phyloP scores from a whole-genome alignment of 1,140 invertebrate genomes.

The Alviniconcha marisindica region DNA sequence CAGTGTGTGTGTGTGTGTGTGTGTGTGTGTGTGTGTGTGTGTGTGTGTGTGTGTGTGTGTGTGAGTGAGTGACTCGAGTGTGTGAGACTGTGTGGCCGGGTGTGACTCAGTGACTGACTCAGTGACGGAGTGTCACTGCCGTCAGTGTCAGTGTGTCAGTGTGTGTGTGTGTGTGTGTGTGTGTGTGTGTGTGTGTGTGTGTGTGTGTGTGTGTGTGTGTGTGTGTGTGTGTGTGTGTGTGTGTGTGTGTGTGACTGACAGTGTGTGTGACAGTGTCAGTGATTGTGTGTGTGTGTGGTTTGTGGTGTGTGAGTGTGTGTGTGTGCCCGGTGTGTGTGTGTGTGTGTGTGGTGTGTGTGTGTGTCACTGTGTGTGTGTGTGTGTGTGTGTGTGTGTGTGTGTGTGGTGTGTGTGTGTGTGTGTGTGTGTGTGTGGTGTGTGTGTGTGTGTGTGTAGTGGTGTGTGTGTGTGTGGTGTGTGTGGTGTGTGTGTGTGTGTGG shows the following conservation, averaged over 20 bases:
- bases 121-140: not conserved
- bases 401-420: no score
- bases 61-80: not conserved
- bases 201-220: not conserved
- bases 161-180: constrained; percentile 1
- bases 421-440: not conserved
- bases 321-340: no score
- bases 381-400: no score
- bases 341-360: no score
- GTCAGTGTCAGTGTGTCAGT: not conserved
- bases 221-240: not conserved
- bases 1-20: constrained; percentile 9
- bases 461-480: no score
- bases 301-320: no score
- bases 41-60: not conserved
- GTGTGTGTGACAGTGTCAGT: not conserved
- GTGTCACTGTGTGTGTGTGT: no score
- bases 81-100: no score
- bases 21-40: constrained; percentile 13
- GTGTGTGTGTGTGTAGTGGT: not conserved
- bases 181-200: not conserved
- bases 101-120: no score
- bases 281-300: not conserved
- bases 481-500: no score
- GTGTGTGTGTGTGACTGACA: not conserved